A percentile compares a stretch with the other conserved stretches of the same genome.
These are phyloP conservation scores for Apistogramma diplotaenia DNA, from an alignment of 2,113 vertebrate species.

Conservation along the genomic window DNA sequence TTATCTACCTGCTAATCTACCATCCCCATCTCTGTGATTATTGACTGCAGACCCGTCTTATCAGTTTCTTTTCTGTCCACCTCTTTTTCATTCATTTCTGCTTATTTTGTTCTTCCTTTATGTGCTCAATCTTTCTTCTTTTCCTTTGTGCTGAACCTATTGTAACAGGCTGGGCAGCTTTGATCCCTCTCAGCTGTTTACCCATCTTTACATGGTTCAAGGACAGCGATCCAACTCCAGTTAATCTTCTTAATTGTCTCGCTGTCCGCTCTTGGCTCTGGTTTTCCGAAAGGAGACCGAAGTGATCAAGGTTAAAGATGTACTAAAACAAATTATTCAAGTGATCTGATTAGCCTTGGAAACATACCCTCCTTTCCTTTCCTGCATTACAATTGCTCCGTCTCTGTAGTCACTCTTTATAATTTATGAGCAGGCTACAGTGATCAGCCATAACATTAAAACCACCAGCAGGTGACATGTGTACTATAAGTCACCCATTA, in stretches of 20 bases:
- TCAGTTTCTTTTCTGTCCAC: background rate
- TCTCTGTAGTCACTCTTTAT: background rate
- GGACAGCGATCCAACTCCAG: conserved; percentile 26
- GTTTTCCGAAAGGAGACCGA: conserved; percentile 28
- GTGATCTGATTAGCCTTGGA: conserved; percentile 34
- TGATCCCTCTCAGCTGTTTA: conserved; percentile 11
- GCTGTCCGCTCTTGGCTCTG: background rate
- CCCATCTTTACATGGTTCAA: conserved; percentile 28
- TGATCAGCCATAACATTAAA: background rate
- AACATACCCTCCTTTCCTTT: conserved; percentile 1
- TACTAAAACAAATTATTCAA: conserved; percentile 27
- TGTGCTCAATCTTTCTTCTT: background rate
- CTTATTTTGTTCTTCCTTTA: background rate
- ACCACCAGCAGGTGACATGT: background rate
- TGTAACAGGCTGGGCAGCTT: background rate
- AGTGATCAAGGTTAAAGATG: conserved; percentile 47
- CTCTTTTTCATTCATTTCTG: background rate
- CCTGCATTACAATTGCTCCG: background rate
- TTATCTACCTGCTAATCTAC: background rate
- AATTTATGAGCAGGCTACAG: background rate
- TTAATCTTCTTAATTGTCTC: conserved; percentile 34
- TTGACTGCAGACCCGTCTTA: background rate
- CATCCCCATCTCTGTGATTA: background rate
- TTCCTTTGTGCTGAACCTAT: background rate
- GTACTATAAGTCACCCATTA: background rate